A percentile compares a stretch with the other conserved stretches of the same genome.
Evolutionary conservation across 35 echinoderm and acorn worm genomes (phyloP).

Genomic region (Holothuria glaberrima): DNA sequence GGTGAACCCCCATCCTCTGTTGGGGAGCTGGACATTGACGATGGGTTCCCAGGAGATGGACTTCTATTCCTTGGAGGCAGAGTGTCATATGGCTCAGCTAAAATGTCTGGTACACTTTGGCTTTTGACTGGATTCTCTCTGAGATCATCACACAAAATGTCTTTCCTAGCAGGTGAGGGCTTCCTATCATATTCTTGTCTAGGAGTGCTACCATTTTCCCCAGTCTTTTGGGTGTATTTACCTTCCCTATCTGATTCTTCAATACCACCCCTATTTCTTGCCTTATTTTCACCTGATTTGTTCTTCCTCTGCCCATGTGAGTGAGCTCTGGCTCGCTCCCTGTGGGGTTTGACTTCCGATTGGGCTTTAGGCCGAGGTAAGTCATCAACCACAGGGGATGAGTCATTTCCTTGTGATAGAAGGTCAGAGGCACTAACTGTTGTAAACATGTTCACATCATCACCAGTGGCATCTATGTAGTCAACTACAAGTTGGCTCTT

Average conservation of each 20-base stretch:
- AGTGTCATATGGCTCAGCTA: constrained; percentile 34
- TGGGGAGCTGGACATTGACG: constrained; percentile 35
- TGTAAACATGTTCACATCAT: constrained; percentile 37
- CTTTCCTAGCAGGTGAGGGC: constrained; percentile 25
- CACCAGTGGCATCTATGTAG: constrained; percentile 76
- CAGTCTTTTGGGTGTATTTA: constrained; percentile 5
- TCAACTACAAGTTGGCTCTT: constrained; percentile 87
- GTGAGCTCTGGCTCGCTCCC: constrained; percentile 86
- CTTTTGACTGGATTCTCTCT: constrained; percentile 17
- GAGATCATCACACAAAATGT: neutral
- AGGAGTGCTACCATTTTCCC: constrained; percentile 6
- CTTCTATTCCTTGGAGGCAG: constrained; percentile 35
- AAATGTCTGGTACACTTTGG: constrained; percentile 58
- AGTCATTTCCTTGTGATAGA: constrained; percentile 66
- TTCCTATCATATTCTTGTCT: constrained; percentile 8
- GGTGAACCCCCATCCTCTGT: constrained; percentile 22
- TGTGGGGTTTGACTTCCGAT: constrained; percentile 69
- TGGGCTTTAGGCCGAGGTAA: constrained; percentile 66
- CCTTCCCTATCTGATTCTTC: neutral
- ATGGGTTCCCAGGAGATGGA: neutral
- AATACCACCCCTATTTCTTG: constrained; percentile 53
- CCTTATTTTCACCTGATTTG: constrained; percentile 60
- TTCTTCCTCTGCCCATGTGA: constrained; percentile 92
- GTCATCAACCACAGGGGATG: constrained; percentile 59
- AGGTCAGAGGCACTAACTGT: constrained; percentile 66